Percentiles rank a stretch among this genome's conserved stretches.
Evolutionary conservation across 2,888 invertebrate genomes (phyloP).

Genomic region (Polydrusus pterygomalis): DNA sequence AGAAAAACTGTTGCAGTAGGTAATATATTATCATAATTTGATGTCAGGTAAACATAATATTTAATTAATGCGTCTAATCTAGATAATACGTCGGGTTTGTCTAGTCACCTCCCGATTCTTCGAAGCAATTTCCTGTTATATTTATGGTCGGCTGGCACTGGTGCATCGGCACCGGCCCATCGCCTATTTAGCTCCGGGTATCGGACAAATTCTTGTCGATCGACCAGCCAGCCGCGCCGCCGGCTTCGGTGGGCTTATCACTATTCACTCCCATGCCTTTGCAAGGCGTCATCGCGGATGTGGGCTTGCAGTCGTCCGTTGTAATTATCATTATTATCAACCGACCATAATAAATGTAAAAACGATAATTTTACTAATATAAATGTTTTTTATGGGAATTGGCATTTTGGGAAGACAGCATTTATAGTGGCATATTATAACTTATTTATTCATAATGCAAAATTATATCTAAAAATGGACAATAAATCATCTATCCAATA

Average conservation of each 20-base stretch:
- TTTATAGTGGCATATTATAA: too few relatives aligned
- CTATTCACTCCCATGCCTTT: slow-evolving; percentile 27
- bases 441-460: too few relatives aligned
- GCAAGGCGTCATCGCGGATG: slow-evolving; percentile 18
- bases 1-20: background rate
- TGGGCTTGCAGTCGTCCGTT: background rate
- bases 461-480: too few relatives aligned
- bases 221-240: slow-evolving; percentile 17
- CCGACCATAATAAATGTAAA: background rate
- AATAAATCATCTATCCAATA: too few relatives aligned
- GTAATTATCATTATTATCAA: slow-evolving; percentile 5
- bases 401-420: too few relatives aligned
- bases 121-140: slow-evolving; percentile 22
- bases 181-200: slow-evolving; percentile 17
- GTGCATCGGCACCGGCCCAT: slow-evolving; percentile 10
- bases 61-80: slow-evolving; percentile 19
- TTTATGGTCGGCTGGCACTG: slow-evolving; percentile 21
- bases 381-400: too few relatives aligned
- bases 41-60: slow-evolving; percentile 1
- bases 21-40: slow-evolving; percentile 3
- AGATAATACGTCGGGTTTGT: slow-evolving; percentile 7
- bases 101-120: slow-evolving; percentile 15
- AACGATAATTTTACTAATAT: too few relatives aligned
- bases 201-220: slow-evolving; percentile 29
- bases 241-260: slow-evolving; percentile 17